These are phyloP conservation scores for Euleptes europaea DNA, from an alignment of 2,113 vertebrate species.

Conservation along the genomic window DNA sequence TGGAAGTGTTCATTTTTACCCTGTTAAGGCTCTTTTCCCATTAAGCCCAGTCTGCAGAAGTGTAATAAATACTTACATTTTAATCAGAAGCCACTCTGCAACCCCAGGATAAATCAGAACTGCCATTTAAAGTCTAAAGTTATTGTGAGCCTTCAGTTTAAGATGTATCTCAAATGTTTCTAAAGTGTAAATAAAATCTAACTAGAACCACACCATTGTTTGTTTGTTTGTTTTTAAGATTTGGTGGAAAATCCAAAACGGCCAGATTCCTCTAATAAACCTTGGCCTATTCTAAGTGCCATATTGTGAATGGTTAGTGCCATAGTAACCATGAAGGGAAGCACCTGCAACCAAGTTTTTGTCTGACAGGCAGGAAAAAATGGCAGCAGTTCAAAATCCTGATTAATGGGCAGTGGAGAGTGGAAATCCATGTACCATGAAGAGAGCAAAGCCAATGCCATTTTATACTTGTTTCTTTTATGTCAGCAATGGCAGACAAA, in stretches of 20 bases:
- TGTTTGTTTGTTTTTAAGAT: not conserved
- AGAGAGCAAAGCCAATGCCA: not conserved
- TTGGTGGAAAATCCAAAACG: not conserved
- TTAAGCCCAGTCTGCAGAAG: not conserved
- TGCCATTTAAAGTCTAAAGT: not conserved
- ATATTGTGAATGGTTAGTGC: not conserved
- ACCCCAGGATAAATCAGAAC: not conserved
- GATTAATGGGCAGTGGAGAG: not conserved
- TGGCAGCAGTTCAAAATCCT: not conserved
- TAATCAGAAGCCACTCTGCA: not conserved
- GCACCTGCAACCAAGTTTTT: not conserved
- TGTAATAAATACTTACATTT: no score
- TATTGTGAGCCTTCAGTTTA: not conserved
- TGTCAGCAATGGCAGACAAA: not conserved
- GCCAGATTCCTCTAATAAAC: not conserved
- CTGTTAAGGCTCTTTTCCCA: not conserved
- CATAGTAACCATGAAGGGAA: not conserved
- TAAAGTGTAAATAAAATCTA: not conserved
- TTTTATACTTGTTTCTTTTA: not conserved
- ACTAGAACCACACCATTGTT: not conserved
- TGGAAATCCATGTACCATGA: not conserved
- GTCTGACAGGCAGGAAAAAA: not conserved
- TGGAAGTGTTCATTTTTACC: not conserved
- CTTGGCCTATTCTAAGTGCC: not conserved
- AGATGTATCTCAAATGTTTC: not conserved